Percentiles rank a stretch among this genome's conserved stretches.
phyloP scores from a whole-genome alignment of 2,113 vertebrate species.

The Aramus guarauna region DNA sequence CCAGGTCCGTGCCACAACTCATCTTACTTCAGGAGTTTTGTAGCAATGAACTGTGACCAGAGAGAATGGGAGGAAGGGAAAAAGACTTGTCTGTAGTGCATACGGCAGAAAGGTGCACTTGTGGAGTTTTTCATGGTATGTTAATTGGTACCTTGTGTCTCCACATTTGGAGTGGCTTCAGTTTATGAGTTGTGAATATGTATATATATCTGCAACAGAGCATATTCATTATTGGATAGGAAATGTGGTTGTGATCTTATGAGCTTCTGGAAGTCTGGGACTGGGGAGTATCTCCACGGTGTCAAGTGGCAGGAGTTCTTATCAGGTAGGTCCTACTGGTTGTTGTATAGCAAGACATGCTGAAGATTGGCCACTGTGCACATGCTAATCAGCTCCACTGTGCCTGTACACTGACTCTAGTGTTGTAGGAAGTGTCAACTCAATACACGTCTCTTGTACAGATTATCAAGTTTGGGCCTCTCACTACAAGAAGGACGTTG shows the following conservation, averaged over 20 bases:
- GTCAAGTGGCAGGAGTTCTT: not conserved
- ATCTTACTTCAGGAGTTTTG: not conserved
- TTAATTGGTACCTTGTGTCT: not conserved
- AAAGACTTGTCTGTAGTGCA: not conserved
- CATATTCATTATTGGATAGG: not conserved
- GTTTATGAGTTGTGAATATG: not conserved
- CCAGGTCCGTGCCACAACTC: not conserved
- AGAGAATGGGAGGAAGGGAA: not conserved
- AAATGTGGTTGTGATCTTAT: not conserved
- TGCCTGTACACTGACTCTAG: not conserved
- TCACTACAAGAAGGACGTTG: not conserved
- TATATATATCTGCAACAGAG: not conserved
- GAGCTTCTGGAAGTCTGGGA: not conserved
- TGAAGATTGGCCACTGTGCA: not conserved
- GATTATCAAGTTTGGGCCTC: not conserved
- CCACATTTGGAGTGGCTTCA: not conserved
- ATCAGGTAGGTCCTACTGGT: not conserved
- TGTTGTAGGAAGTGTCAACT: not conserved
- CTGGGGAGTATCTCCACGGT: not conserved
- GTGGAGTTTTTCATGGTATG: not conserved
- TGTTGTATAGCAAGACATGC: not conserved
- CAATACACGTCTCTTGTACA: not conserved
- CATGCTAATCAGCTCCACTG: not conserved
- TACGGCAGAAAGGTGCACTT: not conserved
- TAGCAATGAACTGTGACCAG: conserved; percentile 45